phyloP scores from a whole-genome alignment of 2,888 invertebrate genomes.

The Diplolepis rosae region DNA sequence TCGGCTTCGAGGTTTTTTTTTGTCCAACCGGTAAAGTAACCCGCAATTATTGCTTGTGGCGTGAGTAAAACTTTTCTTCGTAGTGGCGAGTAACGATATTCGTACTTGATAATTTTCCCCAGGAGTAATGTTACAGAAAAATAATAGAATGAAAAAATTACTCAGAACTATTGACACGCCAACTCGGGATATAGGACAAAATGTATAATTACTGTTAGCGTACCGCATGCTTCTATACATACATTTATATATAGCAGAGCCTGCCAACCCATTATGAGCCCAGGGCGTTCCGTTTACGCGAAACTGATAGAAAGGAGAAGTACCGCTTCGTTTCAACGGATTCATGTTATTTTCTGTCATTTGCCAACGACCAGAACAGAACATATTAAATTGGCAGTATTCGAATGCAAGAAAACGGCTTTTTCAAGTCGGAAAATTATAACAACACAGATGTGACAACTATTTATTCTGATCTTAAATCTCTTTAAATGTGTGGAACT shows the following conservation, averaged over 20 bases:
- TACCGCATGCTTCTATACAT: neutral
- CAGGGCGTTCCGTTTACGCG: conserved; percentile 32
- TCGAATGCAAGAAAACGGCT: neutral
- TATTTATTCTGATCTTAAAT: neutral
- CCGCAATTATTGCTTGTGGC: conserved; percentile 56
- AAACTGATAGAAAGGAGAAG: conserved; percentile 31
- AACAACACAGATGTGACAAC: conserved; percentile 11
- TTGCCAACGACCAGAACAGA: conserved; percentile 41
- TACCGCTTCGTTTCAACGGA: conserved; percentile 43
- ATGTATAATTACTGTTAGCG: neutral
- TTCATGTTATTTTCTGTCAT: conserved; percentile 48
- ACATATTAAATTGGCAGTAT: conserved; percentile 3
- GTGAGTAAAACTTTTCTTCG: conserved; percentile 56
- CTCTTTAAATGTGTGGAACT: neutral
- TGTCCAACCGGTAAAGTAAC: conserved; percentile 57
- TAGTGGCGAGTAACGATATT: conserved; percentile 50
- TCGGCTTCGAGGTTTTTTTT: conserved; percentile 46
- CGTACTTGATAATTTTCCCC: conserved; percentile 51
- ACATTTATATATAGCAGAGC: neutral
- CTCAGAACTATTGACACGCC: conserved; percentile 31
- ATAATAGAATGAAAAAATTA: conserved; percentile 32
- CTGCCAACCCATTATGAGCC: conserved; percentile 26
- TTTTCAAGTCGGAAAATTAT: neutral
- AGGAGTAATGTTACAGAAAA: conserved; percentile 41
- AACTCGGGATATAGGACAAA: conserved; percentile 31